A percentile compares a stretch with the other conserved stretches of the same genome.
Evolutionary conservation across 2,113 vertebrate species (phyloP).

Genomic region (Brachionichthys hirsutus): DNA sequence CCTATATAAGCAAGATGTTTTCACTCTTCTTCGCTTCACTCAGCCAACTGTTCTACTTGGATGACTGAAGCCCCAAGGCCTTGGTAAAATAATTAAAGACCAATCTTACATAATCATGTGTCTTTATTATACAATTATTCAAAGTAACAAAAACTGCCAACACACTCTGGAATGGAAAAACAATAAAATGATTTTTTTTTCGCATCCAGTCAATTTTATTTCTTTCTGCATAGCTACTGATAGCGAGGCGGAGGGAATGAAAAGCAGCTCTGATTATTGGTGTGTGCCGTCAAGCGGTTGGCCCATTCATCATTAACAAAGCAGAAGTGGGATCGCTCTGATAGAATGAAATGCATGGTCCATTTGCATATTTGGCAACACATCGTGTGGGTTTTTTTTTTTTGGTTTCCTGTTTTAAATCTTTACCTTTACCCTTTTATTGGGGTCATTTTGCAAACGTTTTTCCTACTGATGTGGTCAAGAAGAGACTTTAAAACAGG

Average conservation of each 20-base stretch:
- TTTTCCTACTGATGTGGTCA: constrained; percentile 31
- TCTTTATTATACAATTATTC: too few species aligned
- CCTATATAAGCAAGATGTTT: too few species aligned
- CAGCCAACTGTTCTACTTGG: too few species aligned
- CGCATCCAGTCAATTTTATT: constrained; percentile 33
- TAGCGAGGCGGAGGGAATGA: constrained; percentile 45
- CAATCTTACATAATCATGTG: too few species aligned
- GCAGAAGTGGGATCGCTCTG: constrained; percentile 9
- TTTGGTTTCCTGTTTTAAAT: neutral
- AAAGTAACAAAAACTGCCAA: too few species aligned
- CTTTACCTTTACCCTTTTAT: constrained; percentile 40
- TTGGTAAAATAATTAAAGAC: too few species aligned
- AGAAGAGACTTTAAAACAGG: constrained; percentile 61
- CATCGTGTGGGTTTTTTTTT: constrained; percentile 5
- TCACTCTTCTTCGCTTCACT: too few species aligned
- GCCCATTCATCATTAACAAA: constrained; percentile 58
- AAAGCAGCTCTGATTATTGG: constrained; percentile 54
- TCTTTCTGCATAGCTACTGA: constrained; percentile 8
- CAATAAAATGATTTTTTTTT: constrained; percentile 11
- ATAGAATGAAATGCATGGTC: constrained; percentile 24
- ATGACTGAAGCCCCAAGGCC: too few species aligned
- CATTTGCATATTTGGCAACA: constrained; percentile 37
- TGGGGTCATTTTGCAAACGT: constrained; percentile 48
- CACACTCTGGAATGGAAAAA: constrained; percentile 43
- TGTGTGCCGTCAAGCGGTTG: constrained; percentile 38